phyloP scores from a whole-genome alignment of 2,888 invertebrate species.

The Resseliella maxima region DNA sequence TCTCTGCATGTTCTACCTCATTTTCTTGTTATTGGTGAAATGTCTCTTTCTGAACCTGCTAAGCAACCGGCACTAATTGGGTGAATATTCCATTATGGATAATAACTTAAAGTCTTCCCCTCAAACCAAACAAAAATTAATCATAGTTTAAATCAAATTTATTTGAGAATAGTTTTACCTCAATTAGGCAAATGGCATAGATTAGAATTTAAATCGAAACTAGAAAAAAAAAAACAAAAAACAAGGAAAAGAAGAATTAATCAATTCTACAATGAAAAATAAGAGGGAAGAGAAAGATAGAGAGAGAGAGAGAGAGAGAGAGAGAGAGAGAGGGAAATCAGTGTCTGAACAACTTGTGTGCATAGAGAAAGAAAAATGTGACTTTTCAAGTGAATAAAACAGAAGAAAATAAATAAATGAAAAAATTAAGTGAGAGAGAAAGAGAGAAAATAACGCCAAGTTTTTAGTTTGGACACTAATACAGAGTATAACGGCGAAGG shows the following conservation, averaged over 20 bases:
- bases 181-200: not conserved
- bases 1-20: no score
- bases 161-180: not conserved
- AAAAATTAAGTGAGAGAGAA: not conserved
- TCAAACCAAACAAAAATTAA: not conserved
- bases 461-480: conserved; percentile 21
- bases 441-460: not conserved
- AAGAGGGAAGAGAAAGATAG: not conserved
- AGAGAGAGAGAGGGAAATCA: no score
- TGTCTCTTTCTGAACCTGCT: not conserved
- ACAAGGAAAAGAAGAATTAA: no score
- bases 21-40: no score
- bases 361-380: conserved; percentile 32
- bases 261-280: not conserved
- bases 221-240: no score
- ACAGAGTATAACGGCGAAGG: not conserved
- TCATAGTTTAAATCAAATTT: conserved; percentile 13
- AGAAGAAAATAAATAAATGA: not conserved
- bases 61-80: conserved; percentile 6
- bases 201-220: not conserved
- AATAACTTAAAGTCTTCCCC: no score
- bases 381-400: not conserved
- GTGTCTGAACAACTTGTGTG: no score
- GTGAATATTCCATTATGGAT: not conserved
- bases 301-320: not conserved